Conservation (phyloP, 2,113 vertebrate species). For the Lepisosteus osseus region DNA sequence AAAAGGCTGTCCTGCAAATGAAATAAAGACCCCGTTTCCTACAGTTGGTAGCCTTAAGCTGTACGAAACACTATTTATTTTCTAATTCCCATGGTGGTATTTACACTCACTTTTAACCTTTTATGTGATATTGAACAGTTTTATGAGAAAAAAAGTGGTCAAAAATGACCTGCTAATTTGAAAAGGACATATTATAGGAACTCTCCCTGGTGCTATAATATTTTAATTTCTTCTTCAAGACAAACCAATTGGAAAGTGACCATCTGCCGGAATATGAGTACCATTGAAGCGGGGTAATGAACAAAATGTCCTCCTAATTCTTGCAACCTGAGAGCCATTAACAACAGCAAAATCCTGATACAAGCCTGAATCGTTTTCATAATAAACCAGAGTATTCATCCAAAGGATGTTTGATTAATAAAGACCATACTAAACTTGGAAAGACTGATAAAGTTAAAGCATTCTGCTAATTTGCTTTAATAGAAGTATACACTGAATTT, state of each 20-base stretch:
- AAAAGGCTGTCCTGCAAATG: background rate
- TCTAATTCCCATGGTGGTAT: constrained; percentile 63
- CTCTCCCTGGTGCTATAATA: constrained; percentile 73
- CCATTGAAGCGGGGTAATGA: constrained; percentile 72
- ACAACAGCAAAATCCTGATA: constrained; percentile 48
- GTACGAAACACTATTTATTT: constrained; percentile 62
- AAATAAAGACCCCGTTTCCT: constrained; percentile 46
- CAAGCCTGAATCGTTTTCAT: constrained; percentile 23
- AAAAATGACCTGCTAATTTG: constrained; percentile 68
- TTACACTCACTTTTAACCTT: constrained; percentile 72
- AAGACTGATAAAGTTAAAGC: too few species aligned
- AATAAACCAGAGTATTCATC: too few species aligned
- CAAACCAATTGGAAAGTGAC: constrained; percentile 87
- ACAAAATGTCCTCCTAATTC: constrained; percentile 64
- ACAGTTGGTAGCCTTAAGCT: constrained; percentile 63
- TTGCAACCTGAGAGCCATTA: constrained; percentile 59
- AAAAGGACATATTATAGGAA: constrained; percentile 63
- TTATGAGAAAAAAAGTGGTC: constrained; percentile 59
- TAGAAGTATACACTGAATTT: too few species aligned
- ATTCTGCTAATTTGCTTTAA: too few species aligned
- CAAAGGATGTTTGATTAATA: too few species aligned
- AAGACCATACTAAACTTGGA: too few species aligned
- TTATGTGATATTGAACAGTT: constrained; percentile 67
- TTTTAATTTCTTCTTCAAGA: constrained; percentile 80
- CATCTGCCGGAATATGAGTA: constrained; percentile 74